phyloP scores from a whole-genome alignment of 2,888 invertebrate genomes.

The Hyppa rectilinea region DNA sequence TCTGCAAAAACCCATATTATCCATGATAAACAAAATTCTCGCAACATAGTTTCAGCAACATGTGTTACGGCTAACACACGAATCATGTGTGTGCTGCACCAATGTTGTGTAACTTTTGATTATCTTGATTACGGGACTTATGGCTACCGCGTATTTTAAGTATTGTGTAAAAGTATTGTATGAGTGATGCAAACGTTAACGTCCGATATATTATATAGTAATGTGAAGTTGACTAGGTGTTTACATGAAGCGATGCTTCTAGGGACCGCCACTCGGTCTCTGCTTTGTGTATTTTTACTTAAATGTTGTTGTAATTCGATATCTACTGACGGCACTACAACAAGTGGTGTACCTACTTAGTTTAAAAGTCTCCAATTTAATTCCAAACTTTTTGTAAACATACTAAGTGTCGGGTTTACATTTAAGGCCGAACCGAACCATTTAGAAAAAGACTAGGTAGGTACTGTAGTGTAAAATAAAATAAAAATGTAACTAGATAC shows the following conservation, averaged over 20 bases:
- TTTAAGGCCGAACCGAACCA: slow-evolving; percentile 21
- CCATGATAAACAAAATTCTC: not conserved
- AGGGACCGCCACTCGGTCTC: slow-evolving; percentile 10
- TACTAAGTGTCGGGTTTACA: not conserved
- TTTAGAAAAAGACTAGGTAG: slow-evolving; percentile 5
- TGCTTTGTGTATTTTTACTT: slow-evolving; percentile 23
- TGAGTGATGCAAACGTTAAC: slow-evolving; percentile 24
- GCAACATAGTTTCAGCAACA: not conserved
- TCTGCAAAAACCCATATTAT: not conserved
- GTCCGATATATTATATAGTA: slow-evolving; percentile 30
- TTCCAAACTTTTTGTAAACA: slow-evolving; percentile 6
- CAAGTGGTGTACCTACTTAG: slow-evolving; percentile 1
- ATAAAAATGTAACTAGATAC: slow-evolving; percentile 6
- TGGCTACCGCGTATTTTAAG: not conserved
- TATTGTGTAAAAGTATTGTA: slow-evolving; percentile 31
- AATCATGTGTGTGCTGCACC: not conserved
- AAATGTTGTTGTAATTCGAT: slow-evolving; percentile 15
- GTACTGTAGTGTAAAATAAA: not conserved
- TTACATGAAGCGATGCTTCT: slow-evolving; percentile 4
- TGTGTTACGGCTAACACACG: not conserved
- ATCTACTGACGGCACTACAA: slow-evolving; percentile 1
- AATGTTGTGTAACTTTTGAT: not conserved
- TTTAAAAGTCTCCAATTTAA: slow-evolving; percentile 1
- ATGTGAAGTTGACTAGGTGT: slow-evolving; percentile 14
- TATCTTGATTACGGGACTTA: not conserved